Conservation (phyloP, 1,140 invertebrate species). For the Parapsyche elsis region DNA sequence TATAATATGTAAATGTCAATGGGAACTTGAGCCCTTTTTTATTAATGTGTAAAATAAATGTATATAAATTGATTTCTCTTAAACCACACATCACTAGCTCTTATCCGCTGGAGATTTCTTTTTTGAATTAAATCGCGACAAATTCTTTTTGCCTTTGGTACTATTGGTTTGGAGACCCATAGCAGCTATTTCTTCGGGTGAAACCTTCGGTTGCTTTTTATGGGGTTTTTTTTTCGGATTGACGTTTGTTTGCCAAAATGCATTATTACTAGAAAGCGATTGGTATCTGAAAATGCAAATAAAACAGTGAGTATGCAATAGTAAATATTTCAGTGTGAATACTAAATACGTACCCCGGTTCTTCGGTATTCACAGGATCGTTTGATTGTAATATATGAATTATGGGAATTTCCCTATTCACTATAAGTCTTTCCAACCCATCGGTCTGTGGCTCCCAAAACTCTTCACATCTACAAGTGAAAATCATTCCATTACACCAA, state of each 20-base stretch:
- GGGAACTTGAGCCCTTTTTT: no score
- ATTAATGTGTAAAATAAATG: no score
- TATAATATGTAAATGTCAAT: no score
- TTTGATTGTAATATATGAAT: constrained; percentile 80
- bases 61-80: not conserved
- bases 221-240: constrained; percentile 29
- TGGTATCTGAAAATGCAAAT: constrained; percentile 66
- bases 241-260: constrained; percentile 64
- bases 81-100: not conserved
- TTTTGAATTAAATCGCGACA: not conserved
- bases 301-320: constrained; percentile 5
- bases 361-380: constrained; percentile 62
- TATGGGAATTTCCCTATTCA: constrained; percentile 77
- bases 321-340: not conserved
- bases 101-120: constrained; percentile 23
- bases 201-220: constrained; percentile 51
- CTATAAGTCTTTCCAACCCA: constrained; percentile 78
- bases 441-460: constrained; percentile 81
- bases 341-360: constrained; percentile 61
- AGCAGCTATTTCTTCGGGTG: constrained; percentile 58
- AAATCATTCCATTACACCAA: not conserved
- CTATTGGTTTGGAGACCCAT: constrained; percentile 60
- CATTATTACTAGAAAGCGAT: constrained; percentile 61
- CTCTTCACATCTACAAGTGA: constrained; percentile 76
- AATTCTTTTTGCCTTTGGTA: constrained; percentile 56